Conservation (phyloP, 2,888 invertebrate species). For the Ophion obscuratus region DNA sequence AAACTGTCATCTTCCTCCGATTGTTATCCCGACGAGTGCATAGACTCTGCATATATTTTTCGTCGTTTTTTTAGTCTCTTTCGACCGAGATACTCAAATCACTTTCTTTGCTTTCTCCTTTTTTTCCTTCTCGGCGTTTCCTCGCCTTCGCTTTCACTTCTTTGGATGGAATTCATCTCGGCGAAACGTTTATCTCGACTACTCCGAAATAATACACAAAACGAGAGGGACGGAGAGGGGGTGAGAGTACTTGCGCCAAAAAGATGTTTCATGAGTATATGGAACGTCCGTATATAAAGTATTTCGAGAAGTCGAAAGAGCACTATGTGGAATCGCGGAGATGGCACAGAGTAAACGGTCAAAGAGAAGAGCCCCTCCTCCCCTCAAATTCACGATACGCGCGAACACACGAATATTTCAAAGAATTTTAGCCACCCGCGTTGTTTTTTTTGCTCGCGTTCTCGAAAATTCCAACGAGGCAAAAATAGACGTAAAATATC, state of each 20-base stretch:
- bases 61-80: not conserved
- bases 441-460: not conserved
- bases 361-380: slow-evolving; percentile 40
- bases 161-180: slow-evolving; percentile 42
- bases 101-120: slow-evolving; percentile 8
- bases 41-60: not conserved
- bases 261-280: slow-evolving; percentile 27
- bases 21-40: not conserved
- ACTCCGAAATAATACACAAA: slow-evolving; percentile 52
- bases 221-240: slow-evolving; percentile 10
- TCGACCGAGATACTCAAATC: slow-evolving; percentile 16
- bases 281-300: slow-evolving; percentile 14
- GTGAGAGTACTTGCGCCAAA: slow-evolving; percentile 31
- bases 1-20: not conserved
- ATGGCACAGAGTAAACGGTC: slow-evolving; percentile 34
- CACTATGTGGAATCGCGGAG: slow-evolving; percentile 25
- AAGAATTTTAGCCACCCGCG: slow-evolving; percentile 17
- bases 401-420: slow-evolving; percentile 42
- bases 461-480: not conserved
- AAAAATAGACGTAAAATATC: not conserved
- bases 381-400: slow-evolving; percentile 6
- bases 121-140: not conserved
- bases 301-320: slow-evolving; percentile 21
- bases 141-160: slow-evolving; percentile 28
- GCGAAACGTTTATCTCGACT: slow-evolving; percentile 51